Conservation (phyloP, 2,888 invertebrate species). For the Pseudolycoriella hygida region DNA sequence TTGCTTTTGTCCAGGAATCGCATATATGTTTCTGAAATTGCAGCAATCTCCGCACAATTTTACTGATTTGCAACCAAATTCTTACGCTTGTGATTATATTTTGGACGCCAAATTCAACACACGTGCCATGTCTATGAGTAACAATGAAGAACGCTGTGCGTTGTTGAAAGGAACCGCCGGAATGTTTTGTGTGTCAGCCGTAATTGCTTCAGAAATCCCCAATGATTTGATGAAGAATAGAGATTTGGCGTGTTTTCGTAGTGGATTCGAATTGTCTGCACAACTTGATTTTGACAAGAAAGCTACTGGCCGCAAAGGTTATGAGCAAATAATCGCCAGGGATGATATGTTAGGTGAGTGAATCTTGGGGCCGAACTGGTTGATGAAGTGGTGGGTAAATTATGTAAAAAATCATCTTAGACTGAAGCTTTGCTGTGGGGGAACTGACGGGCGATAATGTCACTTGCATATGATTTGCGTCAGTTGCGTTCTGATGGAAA, state of each 20-base stretch:
- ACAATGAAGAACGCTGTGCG: conserved; percentile 44
- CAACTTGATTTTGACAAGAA: conserved; percentile 38
- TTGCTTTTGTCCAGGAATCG: conserved; percentile 33
- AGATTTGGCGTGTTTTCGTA: conserved; percentile 21
- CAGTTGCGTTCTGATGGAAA: no score
- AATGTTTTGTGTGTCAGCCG: conserved; percentile 52
- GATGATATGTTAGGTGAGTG: no score
- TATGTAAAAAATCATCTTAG: no score
- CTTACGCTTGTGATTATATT: no score
- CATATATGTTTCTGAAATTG: conserved; percentile 59
- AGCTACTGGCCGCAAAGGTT: conserved; percentile 65
- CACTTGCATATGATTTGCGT: no score
- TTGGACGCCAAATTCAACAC: no score
- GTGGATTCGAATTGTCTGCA: conserved; percentile 30
- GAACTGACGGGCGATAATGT: no score
- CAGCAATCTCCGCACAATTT: conserved; percentile 39
- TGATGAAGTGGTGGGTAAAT: no score
- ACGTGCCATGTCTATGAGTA: no score
- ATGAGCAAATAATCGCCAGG: no score
- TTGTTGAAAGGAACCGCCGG: conserved; percentile 67
- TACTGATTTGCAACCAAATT: conserved; percentile 39
- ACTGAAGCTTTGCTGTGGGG: no score
- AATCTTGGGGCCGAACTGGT: no score
- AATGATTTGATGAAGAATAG: conserved; percentile 29
- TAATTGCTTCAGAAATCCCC: conserved; percentile 32